A percentile compares a stretch with the other conserved stretches of the same genome.
Evolutionary conservation across 2,113 vertebrate species (phyloP).

Genomic region (Petroica traversi): DNA sequence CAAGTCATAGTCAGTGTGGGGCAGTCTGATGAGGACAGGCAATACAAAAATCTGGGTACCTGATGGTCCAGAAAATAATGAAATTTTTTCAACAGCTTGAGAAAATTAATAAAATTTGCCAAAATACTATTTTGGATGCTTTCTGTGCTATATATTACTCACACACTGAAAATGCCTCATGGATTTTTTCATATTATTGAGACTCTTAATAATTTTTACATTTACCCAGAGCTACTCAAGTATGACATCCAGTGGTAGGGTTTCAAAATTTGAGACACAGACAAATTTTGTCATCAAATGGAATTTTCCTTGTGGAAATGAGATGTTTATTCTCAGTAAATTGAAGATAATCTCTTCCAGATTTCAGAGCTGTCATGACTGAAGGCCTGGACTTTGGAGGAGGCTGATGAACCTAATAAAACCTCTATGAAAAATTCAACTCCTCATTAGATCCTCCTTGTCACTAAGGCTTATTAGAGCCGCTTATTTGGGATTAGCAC

Average conservation of each 20-base stretch:
- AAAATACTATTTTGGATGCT: constrained; percentile 10
- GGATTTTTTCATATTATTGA: neutral
- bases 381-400: constrained; percentile 4
- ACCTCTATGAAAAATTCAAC: constrained; percentile 43
- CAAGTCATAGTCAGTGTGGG: neutral
- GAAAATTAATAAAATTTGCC: neutral
- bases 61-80: neutral
- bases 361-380: constrained; percentile 15
- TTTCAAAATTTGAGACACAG: neutral
- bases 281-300: neutral
- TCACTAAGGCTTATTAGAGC: constrained; percentile 47
- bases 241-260: constrained; percentile 45
- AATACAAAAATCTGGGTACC: neutral
- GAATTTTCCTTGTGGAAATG: constrained; percentile 1
- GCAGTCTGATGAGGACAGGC: constrained; percentile 16
- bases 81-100: neutral
- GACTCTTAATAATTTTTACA: neutral
- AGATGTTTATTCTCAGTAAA: neutral
- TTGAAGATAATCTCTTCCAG: constrained; percentile 20
- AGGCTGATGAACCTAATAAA: constrained; percentile 35
- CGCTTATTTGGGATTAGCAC: constrained; percentile 23
- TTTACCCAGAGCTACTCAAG: constrained; percentile 27
- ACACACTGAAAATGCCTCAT: neutral
- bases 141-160: neutral
- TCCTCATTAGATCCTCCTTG: constrained; percentile 46